These are phyloP conservation scores for Poecilia latipinna DNA, from an alignment of 2,113 vertebrate genomes.

Conservation along the genomic window DNA sequence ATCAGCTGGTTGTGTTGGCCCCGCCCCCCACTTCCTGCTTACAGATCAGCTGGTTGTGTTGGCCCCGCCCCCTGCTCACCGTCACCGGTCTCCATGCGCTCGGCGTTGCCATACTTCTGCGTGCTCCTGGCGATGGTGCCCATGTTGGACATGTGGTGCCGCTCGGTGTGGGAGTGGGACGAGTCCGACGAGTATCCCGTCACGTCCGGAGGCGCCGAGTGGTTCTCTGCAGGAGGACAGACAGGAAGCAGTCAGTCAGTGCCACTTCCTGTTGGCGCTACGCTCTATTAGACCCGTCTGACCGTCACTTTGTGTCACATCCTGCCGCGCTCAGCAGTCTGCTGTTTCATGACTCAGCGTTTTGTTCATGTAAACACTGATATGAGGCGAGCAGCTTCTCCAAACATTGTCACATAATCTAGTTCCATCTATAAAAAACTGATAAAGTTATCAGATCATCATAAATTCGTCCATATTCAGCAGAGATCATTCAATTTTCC, in stretches of 20 bases:
- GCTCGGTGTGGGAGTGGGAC: slow-evolving; percentile 86
- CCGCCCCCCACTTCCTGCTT: no score
- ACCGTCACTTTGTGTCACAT: slow-evolving; percentile 32
- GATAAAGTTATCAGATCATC: neutral
- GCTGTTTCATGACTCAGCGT: neutral
- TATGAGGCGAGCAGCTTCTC: neutral
- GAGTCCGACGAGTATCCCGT: slow-evolving; percentile 95
- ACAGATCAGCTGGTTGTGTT: no score
- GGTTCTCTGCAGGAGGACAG: slow-evolving; percentile 86
- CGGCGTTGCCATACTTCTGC: slow-evolving; percentile 96
- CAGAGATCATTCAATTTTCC: no score
- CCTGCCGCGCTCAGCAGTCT: neutral
- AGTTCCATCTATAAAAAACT: neutral
- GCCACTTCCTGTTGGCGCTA: slow-evolving; percentile 9
- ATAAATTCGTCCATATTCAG: neutral
- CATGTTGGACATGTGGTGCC: slow-evolving; percentile 94
- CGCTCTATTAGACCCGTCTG: slow-evolving; percentile 13
- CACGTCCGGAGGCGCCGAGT: slow-evolving; percentile 96
- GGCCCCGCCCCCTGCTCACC: slow-evolving; percentile 75
- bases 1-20: no score
- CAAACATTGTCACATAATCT: neutral
- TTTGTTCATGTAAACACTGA: neutral
- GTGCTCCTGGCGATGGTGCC: slow-evolving; percentile 89
- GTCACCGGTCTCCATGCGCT: slow-evolving; percentile 99
- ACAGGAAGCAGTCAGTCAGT: slow-evolving; percentile 17